Base-by-base conservation (phyloP, 2,113 vertebrate species). In the Melospiza melodia region DNA sequence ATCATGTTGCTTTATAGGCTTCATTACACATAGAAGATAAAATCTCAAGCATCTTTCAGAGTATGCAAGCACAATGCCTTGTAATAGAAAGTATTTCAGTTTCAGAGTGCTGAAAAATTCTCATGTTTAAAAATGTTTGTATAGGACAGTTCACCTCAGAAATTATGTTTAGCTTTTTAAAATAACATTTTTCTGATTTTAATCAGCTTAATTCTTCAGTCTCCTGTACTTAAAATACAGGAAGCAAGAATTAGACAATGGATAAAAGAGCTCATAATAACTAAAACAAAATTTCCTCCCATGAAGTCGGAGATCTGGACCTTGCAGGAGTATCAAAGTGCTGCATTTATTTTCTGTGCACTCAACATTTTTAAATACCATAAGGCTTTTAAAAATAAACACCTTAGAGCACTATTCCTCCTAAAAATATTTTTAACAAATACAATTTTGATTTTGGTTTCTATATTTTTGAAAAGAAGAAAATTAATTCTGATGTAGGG, bases 231-330 rank as follows among this genome's bases (percentile, higher is more conserved):
- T 75, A 89, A 90, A 96, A 96, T 92, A 81, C 87, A 94, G 93
- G 92, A 97, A 96, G 86, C 82, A 67, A 74, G 68, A 91, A 92
- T 90, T 75, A 93, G 95, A 93, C 93, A 96, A 91, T 86, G 72
- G 87, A 96, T 94, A 74, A 96, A 95, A 96, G 87, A 90, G 27
- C 10, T 86, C 23, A 44, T 84, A 90, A 67, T 80, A 93, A 69
- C 85, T 65, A 88, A 93, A 95, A 14, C 44, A 90, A 83, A 80
- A 84, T 84, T 90, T 96, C 85, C 90, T 93, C 44, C 52, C 52
- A 44, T 75, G 43, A 94, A 96, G 81, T 54, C 37, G 14, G 78
- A 87, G 43, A 59, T 74, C 72, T 86, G 44, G 96, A 90, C 39
- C 20, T 67, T 78, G 48, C 72, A 93, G 68, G 27, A 94, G n/a